Evolutionary conservation across 2,113 vertebrate genomes (phyloP).

Genomic region (Suncus etruscus): DNA sequence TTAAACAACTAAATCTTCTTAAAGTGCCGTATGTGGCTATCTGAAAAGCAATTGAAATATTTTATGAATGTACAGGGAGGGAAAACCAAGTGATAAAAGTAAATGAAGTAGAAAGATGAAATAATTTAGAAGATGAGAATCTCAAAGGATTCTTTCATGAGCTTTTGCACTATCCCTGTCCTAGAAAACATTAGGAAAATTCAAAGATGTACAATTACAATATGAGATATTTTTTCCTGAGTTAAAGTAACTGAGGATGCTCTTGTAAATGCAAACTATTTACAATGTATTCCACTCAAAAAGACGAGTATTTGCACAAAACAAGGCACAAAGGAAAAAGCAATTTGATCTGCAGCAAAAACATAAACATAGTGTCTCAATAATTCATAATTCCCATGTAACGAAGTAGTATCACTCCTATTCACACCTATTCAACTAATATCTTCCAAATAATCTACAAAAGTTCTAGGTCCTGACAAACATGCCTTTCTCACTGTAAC

Average conservation of each 20-base stretch:
- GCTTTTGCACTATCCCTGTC: not conserved
- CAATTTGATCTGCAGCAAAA: not conserved
- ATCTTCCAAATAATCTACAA: not conserved
- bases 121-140: not conserved
- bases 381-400: not conserved
- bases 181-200: not conserved
- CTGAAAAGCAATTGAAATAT: not conserved
- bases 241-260: slow-evolving; percentile 11
- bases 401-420: not conserved
- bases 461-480: not conserved
- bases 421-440: not conserved
- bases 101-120: slow-evolving; percentile 17
- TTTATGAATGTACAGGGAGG: not conserved
- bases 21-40: not conserved
- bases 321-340: slow-evolving; percentile 32
- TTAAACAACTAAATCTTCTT: not conserved
- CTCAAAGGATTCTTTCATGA: not conserved
- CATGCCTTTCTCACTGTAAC: not conserved
- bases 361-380: not conserved
- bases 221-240: not conserved
- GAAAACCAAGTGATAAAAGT: slow-evolving; percentile 31
- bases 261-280: not conserved
- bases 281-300: slow-evolving; percentile 4
- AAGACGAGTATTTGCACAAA: slow-evolving; percentile 8
- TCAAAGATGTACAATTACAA: not conserved